These are phyloP conservation scores for Troides aeacus DNA, from an alignment of 2,888 invertebrate species.

Conservation along the genomic window DNA sequence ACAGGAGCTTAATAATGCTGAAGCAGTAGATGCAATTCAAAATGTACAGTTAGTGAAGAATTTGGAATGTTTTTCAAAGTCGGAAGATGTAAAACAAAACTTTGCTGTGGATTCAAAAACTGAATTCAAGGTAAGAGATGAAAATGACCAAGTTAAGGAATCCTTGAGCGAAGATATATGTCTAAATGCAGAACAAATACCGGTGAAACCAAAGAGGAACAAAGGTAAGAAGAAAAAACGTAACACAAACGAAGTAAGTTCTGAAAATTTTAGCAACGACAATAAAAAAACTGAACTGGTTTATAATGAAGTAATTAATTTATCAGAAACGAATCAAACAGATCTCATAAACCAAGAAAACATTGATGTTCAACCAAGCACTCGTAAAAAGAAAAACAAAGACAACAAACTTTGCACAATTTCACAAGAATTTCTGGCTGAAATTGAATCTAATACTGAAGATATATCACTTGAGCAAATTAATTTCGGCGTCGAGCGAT, in stretches of 20 bases:
- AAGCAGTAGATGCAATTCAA: conserved; percentile 27
- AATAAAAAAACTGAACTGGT: conserved; percentile 26
- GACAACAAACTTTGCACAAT: conserved; percentile 45
- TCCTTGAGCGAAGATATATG: conserved; percentile 17
- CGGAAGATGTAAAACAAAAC: conserved; percentile 16
- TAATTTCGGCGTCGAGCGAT: conserved; percentile 28
- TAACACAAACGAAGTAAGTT: conserved; percentile 39
- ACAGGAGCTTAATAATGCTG: conserved; percentile 25
- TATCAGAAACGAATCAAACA: conserved; percentile 19
- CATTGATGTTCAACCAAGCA: conserved; percentile 43
- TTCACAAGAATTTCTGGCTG: conserved; percentile 27
- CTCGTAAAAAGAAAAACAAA: conserved; percentile 69
- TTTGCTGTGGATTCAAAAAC: background rate
- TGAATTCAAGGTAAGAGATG: conserved; percentile 14
- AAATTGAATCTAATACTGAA: conserved; percentile 27
- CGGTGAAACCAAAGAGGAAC: conserved; percentile 73
- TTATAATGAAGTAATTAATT: conserved; percentile 29
- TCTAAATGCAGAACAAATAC: conserved; percentile 42
- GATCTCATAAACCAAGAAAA: conserved; percentile 18
- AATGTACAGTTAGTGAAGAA: conserved; percentile 6
- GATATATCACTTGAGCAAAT: background rate
- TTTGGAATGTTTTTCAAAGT: conserved; percentile 8
- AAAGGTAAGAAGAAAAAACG: conserved; percentile 69
- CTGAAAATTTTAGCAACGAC: conserved; percentile 34
- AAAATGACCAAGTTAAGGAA: conserved; percentile 11